Percentiles rank a stretch among this genome's conserved stretches.
These are phyloP conservation scores for Hirudo medicinalis DNA, from an alignment of 1,140 invertebrate genomes.

Conservation along the genomic window DNA sequence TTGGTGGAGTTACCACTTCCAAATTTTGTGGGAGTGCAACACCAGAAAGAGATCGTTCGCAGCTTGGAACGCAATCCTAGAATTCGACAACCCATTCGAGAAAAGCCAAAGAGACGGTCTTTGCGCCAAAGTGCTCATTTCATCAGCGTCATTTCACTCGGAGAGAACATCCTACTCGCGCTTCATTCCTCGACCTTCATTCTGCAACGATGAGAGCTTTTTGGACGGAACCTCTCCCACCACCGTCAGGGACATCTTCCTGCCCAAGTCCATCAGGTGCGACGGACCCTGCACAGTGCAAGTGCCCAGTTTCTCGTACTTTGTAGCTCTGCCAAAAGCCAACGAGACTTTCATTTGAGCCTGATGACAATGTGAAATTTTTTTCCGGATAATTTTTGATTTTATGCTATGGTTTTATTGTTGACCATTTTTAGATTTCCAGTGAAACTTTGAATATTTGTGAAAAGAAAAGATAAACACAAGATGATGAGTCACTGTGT, in stretches of 20 bases:
- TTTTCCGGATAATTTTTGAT: no score
- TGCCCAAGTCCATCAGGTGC: neutral
- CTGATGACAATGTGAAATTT: no score
- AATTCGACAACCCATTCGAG: constrained; percentile 1
- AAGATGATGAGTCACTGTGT: no score
- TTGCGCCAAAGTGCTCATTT: neutral
- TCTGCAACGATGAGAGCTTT: neutral
- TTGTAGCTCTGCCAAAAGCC: no score
- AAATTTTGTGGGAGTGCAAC: constrained; percentile 7
- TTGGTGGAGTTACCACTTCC: neutral
- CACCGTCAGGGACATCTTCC: neutral
- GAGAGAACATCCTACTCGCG: neutral
- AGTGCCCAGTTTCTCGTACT: no score
- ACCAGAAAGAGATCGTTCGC: constrained; percentile 5
- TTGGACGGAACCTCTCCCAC: neutral
- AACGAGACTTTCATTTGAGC: no score
- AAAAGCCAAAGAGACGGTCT: neutral
- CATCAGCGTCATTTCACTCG: neutral
- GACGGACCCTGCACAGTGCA: no score
- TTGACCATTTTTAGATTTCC: no score
- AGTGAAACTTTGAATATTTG: no score
- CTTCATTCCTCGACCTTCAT: neutral
- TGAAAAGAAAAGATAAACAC: no score
- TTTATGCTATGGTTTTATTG: no score
- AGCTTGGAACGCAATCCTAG: neutral